These are phyloP conservation scores for Laticauda laticaudata DNA, from an alignment of 2,113 vertebrate genomes.

Conservation along the genomic window DNA sequence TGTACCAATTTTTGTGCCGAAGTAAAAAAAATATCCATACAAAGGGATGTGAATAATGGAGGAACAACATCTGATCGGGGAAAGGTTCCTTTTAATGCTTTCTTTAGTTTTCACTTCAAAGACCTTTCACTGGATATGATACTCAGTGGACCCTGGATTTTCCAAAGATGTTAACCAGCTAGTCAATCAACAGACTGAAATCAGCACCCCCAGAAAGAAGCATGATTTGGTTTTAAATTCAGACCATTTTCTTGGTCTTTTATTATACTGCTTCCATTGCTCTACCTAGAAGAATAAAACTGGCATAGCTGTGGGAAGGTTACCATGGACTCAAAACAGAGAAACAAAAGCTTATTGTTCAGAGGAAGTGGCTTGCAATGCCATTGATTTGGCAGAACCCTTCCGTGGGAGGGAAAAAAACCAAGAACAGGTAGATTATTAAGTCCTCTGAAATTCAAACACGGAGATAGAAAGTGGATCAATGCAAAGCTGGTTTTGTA, in stretches of 20 bases:
- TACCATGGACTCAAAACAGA: slow-evolving; percentile 3
- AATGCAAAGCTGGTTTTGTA: background rate
- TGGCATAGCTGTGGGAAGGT: background rate
- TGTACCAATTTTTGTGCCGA: slow-evolving; percentile 14
- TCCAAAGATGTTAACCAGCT: slow-evolving; percentile 8
- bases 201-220: background rate
- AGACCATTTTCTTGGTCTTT: slow-evolving; percentile 3
- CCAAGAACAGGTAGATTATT: background rate
- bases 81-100: background rate
- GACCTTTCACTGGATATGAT: slow-evolving; percentile 3
- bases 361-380: background rate
- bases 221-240: slow-evolving; percentile 15
- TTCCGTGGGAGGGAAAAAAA: background rate
- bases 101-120: slow-evolving; percentile 13
- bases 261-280: background rate
- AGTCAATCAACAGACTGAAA: slow-evolving; percentile 3
- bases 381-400: background rate
- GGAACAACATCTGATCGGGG: background rate
- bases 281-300: background rate
- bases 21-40: background rate
- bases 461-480: background rate
- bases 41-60: slow-evolving; percentile 1
- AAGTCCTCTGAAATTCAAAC: background rate
- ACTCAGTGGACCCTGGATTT: slow-evolving; percentile 9
- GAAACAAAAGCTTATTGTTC: background rate